phyloP scores from a whole-genome alignment of 2,888 invertebrate species.

The Arenicola marina region DNA sequence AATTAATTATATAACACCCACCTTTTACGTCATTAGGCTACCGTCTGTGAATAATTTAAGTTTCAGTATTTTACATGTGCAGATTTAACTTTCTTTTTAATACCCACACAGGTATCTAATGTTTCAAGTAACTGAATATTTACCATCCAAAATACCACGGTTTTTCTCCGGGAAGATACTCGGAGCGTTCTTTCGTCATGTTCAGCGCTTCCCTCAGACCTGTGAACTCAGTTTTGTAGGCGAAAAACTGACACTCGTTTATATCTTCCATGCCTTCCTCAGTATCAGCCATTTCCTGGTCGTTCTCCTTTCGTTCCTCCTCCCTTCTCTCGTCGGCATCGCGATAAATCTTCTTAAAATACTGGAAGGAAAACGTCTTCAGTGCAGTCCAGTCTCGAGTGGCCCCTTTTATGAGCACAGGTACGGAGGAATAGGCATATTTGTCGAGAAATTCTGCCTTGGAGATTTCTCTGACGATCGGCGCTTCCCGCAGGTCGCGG shows the following conservation, averaged over 20 bases:
- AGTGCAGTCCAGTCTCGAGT: conserved; percentile 79
- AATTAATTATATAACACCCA: too few species aligned
- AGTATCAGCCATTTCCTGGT: neutral
- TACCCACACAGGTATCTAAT: conserved; percentile 7
- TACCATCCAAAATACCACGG: conserved; percentile 78
- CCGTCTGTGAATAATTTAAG: too few species aligned
- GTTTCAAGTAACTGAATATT: conserved; percentile 45
- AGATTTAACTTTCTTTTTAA: too few species aligned
- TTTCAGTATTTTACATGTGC: too few species aligned
- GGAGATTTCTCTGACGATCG: conserved; percentile 64
- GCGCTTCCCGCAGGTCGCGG: conserved; percentile 70
- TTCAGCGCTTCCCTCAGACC: conserved; percentile 79
- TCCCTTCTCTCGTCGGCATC: neutral
- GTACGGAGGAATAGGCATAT: conserved; percentile 79
- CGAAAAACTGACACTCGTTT: conserved; percentile 85
- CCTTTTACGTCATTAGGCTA: too few species aligned
- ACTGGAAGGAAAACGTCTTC: conserved; percentile 55
- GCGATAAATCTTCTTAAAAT: conserved; percentile 47
- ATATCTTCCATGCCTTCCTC: neutral
- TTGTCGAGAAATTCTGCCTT: conserved; percentile 70
- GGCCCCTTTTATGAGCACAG: conserved; percentile 79
- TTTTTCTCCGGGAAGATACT: conserved; percentile 66
- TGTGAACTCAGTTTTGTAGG: conserved; percentile 83
- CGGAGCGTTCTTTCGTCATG: conserved; percentile 76
- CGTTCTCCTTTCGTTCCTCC: neutral